Percentiles rank a stretch among this genome's conserved stretches.
phyloP scores from a whole-genome alignment of 2,797 vertebrate species.

The Macropodus opercularis region DNA sequence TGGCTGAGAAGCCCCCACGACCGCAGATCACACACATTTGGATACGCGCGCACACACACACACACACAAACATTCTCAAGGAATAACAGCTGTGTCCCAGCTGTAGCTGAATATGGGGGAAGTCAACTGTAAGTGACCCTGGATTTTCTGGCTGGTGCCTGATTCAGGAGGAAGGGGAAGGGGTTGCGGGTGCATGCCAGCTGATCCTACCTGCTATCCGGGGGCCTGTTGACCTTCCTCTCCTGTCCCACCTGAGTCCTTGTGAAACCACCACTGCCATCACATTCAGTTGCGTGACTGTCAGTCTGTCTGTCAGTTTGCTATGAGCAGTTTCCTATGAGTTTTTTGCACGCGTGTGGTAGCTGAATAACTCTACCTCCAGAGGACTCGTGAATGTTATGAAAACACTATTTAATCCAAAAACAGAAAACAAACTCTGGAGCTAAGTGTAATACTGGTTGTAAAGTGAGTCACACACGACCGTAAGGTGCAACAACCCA shows the following conservation, averaged over 20 bases:
- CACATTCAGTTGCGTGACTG: not conserved
- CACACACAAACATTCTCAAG: conserved; percentile 13
- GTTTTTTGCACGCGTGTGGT: not conserved
- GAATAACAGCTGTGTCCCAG: conserved; percentile 51
- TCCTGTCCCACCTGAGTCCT: conserved; percentile 59
- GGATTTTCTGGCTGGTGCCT: conserved; percentile 49
- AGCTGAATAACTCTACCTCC: not conserved
- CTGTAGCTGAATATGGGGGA: conserved; percentile 55
- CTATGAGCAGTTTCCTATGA: not conserved
- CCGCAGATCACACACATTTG: conserved; percentile 39
- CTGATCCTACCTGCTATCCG: conserved; percentile 64
- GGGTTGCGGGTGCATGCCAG: conserved; percentile 48
- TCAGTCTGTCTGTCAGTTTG: not conserved
- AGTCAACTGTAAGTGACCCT: conserved; percentile 72
- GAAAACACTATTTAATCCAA: not conserved
- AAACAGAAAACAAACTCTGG: not conserved
- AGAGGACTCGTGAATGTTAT: not conserved
- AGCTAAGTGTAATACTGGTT: not conserved
- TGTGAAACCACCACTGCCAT: conserved; percentile 24
- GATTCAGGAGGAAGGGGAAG: conserved; percentile 31
- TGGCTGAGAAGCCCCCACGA: conserved; percentile 56
- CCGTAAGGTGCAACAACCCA: not conserved
- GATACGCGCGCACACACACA: conserved; percentile 14
- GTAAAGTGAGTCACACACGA: not conserved
- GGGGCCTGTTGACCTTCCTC: conserved; percentile 49